Percentiles rank a stretch among this genome's conserved stretches.
phyloP scores from a whole-genome alignment of 2,113 vertebrate species.

The Nannospalax galili region DNA sequence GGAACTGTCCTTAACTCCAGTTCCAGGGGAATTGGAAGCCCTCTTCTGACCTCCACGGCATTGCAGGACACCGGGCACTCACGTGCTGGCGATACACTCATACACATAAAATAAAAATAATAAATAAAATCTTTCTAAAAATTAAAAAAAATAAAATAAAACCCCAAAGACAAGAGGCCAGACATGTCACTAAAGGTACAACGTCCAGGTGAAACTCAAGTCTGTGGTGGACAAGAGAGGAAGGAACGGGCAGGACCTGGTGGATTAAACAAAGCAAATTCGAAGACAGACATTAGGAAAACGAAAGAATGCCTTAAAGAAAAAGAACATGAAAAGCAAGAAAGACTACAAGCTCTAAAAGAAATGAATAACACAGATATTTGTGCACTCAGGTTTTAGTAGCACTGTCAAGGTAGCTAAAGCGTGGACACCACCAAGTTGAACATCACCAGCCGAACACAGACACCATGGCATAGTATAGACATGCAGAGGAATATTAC shows the following conservation, averaged over 20 bases:
- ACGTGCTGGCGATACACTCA: too few species aligned
- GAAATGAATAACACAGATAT: neutral
- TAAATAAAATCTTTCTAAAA: too few species aligned
- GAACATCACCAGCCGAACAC: neutral
- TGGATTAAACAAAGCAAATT: neutral
- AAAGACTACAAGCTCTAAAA: neutral
- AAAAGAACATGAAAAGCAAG: neutral
- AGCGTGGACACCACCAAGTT: too few species aligned
- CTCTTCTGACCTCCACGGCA: too few species aligned
- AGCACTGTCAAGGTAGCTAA: neutral
- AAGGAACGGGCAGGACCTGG: neutral
- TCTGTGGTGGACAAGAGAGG: neutral
- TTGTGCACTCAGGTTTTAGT: neutral
- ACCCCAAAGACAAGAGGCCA: neutral
- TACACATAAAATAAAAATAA: too few species aligned
- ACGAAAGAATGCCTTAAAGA: neutral
- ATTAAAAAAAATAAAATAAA: too few species aligned
- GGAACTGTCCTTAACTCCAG: too few species aligned
- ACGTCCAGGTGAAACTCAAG: neutral
- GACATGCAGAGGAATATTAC: too few species aligned
- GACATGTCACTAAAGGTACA: neutral
- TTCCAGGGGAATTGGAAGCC: too few species aligned
- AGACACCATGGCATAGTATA: neutral
- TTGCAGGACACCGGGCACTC: too few species aligned
- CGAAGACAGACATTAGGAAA: too few species aligned